Evolutionary conservation across 2,113 vertebrate species (phyloP).

Genomic region (Malaclemys terrapin): DNA sequence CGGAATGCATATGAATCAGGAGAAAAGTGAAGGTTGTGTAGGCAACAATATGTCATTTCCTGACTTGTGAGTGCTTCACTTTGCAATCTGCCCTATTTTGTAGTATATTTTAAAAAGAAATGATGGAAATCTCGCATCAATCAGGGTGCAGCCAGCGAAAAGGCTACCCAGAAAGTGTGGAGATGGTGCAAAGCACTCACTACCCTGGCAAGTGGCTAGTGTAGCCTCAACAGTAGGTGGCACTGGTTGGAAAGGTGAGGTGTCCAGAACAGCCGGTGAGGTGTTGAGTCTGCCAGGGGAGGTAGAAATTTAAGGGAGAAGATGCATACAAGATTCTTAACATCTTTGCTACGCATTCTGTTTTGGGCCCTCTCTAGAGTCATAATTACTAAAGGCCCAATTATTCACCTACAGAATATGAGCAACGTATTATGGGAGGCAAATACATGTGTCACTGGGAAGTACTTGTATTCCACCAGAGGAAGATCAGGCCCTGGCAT

Average conservation of each 20-base stretch:
- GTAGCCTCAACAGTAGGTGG: neutral
- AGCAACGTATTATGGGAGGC: neutral
- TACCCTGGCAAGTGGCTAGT: neutral
- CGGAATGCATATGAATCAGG: neutral
- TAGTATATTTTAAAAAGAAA: conserved; percentile 3
- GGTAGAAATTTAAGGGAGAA: neutral
- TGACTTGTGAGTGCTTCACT: conserved; percentile 2
- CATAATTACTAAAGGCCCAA: neutral
- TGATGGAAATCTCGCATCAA: conserved; percentile 2
- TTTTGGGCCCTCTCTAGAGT: neutral
- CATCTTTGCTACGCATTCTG: neutral
- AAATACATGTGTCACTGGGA: neutral
- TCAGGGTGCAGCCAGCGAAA: neutral
- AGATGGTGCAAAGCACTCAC: neutral
- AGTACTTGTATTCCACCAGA: neutral
- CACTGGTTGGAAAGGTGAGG: neutral
- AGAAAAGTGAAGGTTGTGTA: neutral
- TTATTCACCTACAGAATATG: neutral
- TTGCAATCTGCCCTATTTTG: neutral
- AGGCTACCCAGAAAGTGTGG: conserved; percentile 13
- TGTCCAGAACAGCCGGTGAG: neutral
- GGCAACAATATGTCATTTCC: neutral
- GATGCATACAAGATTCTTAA: neutral
- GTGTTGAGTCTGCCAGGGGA: neutral
- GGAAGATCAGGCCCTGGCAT: neutral